These are phyloP conservation scores for Scomber scombrus DNA, from an alignment of 2,113 vertebrate genomes.

Conservation along the genomic window DNA sequence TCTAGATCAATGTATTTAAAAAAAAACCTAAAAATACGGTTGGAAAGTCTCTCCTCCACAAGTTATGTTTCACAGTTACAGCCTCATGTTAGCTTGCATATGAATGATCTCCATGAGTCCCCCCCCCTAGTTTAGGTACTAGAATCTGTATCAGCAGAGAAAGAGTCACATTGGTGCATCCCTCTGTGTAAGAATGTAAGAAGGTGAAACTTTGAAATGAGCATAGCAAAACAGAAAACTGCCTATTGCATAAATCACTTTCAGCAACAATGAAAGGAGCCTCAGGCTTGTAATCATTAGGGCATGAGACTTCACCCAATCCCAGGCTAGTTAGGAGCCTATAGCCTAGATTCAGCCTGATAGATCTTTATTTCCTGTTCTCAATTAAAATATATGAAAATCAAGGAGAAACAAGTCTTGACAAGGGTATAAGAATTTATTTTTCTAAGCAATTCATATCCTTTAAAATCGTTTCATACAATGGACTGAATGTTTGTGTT, in stretches of 20 bases:
- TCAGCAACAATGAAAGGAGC: neutral
- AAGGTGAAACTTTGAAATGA: neutral
- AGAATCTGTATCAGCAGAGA: neutral
- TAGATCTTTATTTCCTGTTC: slow-evolving; percentile 3
- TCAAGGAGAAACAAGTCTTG: neutral
- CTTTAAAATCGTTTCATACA: neutral
- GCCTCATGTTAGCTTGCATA: too few relatives aligned
- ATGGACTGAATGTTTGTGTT: neutral
- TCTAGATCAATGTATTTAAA: too few relatives aligned
- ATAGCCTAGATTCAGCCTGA: neutral
- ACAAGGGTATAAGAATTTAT: neutral
- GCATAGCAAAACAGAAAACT: neutral
- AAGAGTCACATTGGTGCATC: neutral
- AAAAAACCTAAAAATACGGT: too few relatives aligned
- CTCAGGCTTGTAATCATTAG: neutral
- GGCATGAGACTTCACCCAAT: neutral
- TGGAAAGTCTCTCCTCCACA: too few relatives aligned
- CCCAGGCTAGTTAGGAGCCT: neutral
- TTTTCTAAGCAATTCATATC: neutral
- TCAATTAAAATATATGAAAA: slow-evolving; percentile 22
- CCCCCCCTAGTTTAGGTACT: neutral
- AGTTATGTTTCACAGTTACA: too few relatives aligned
- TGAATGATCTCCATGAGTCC: too few relatives aligned
- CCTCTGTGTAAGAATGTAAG: neutral
- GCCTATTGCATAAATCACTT: neutral